Evolutionary conservation across 2,888 invertebrate species (phyloP).

Genomic region (Dorcus hopei): DNA sequence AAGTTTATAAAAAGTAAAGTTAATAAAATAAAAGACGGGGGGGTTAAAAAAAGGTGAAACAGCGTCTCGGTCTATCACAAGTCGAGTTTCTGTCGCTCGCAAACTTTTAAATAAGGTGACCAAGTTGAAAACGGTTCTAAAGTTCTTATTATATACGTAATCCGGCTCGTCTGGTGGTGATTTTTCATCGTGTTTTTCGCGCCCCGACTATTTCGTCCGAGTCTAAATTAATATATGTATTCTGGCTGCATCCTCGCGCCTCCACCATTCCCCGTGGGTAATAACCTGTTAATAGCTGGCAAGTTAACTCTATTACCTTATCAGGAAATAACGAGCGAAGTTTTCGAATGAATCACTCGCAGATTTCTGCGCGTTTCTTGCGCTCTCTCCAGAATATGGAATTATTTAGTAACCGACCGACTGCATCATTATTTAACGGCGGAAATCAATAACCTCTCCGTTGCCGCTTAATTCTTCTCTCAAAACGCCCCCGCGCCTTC

Average conservation of each 20-base stretch:
- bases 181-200: not conserved
- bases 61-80: not conserved
- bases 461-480: too few species aligned
- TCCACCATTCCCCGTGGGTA: not conserved
- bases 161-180: not conserved
- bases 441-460: conserved; percentile 11
- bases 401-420: conserved; percentile 13
- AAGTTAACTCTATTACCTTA: conserved; percentile 11
- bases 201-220: not conserved
- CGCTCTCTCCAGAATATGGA: conserved; percentile 1
- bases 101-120: conserved; percentile 8
- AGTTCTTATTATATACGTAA: not conserved
- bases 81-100: not conserved
- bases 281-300: conserved; percentile 18
- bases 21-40: too few species aligned
- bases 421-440: conserved; percentile 18
- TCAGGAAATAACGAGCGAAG: conserved; percentile 18
- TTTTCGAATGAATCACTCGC: conserved; percentile 17
- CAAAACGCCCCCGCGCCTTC: too few species aligned
- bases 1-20: too few species aligned
- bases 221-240: conserved; percentile 5
- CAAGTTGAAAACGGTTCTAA: conserved; percentile 12
- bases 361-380: conserved; percentile 19
- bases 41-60: not conserved
- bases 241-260: conserved; percentile 1